phyloP scores from a whole-genome alignment of 64 coral and sea anemone genomes.

The Hydrozoanthus tunicans region DNA sequence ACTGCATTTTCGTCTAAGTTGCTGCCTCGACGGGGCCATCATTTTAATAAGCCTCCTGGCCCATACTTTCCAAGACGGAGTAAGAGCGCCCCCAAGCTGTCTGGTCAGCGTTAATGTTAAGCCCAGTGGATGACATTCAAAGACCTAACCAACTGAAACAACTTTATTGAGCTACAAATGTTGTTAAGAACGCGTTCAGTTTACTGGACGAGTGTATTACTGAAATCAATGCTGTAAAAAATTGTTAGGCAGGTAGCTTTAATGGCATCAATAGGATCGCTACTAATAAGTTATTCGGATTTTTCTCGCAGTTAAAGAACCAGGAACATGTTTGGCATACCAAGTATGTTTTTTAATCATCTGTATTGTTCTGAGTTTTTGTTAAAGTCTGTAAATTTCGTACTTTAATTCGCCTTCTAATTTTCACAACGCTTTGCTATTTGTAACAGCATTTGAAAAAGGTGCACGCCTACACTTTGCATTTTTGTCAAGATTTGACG shows the following conservation, averaged over 20 bases:
- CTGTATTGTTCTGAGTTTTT: background rate
- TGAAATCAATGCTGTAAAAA: background rate
- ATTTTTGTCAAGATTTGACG: constrained; percentile 1
- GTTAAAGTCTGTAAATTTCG: background rate
- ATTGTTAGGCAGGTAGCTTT: background rate
- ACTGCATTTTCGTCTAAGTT: background rate
- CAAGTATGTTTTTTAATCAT: background rate
- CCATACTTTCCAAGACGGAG: background rate
- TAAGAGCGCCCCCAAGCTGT: too few species aligned
- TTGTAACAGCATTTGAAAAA: constrained; percentile 14
- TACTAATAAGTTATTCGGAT: background rate
- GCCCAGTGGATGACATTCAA: background rate
- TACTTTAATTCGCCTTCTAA: too few species aligned
- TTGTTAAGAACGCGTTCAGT: too few species aligned
- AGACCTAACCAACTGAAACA: too few species aligned
- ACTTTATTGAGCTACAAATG: too few species aligned
- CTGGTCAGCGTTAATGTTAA: background rate
- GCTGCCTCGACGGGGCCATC: too few species aligned
- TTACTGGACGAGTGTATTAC: too few species aligned
- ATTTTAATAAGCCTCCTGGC: too few species aligned
- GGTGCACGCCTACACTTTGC: constrained; percentile 21
- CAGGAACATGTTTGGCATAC: constrained; percentile 26
- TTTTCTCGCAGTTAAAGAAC: constrained; percentile 24
- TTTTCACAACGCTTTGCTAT: background rate
- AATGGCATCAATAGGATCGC: background rate